phyloP scores from a whole-genome alignment of 2,888 invertebrate species.

The Drosophila testacea region DNA sequence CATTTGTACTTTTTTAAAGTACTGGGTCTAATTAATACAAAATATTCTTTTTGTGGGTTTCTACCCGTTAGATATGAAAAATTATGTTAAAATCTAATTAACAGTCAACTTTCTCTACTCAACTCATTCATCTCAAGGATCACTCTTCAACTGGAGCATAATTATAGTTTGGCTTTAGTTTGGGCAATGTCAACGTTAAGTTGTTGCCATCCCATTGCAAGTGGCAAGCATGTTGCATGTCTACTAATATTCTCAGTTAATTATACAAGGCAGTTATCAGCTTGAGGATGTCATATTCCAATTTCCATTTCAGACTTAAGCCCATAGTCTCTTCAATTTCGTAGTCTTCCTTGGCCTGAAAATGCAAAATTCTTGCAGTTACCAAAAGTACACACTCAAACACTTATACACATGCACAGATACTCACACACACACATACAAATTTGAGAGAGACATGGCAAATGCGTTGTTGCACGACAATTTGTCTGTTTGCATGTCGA shows the following conservation, averaged over 20 bases:
- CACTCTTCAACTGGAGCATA: not conserved
- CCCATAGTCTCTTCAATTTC: constrained; percentile 39
- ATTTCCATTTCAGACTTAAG: constrained; percentile 33
- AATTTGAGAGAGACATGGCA: not conserved
- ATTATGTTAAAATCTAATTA: not conserved
- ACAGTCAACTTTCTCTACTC: not conserved
- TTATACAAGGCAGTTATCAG: constrained; percentile 73
- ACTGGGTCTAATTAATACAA: too few species aligned
- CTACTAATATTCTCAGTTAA: constrained; percentile 61
- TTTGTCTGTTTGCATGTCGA: constrained; percentile 72
- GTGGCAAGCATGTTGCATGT: not conserved
- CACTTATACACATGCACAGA: not conserved
- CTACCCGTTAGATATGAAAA: too few species aligned
- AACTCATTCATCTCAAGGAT: not conserved
- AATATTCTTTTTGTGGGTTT: too few species aligned
- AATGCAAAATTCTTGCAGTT: constrained; percentile 51
- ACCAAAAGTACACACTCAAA: constrained; percentile 7
- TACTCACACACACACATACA: not conserved
- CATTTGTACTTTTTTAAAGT: too few species aligned
- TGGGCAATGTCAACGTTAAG: not conserved
- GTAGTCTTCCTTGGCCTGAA: constrained; percentile 19
- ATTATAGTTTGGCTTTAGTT: not conserved
- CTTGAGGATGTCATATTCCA: constrained; percentile 30
- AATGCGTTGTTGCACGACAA: constrained; percentile 63
- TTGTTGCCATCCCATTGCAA: constrained; percentile 16